These are phyloP conservation scores for Fragum whitleyi DNA, from an alignment of 2,888 invertebrate species.

Conservation along the genomic window DNA sequence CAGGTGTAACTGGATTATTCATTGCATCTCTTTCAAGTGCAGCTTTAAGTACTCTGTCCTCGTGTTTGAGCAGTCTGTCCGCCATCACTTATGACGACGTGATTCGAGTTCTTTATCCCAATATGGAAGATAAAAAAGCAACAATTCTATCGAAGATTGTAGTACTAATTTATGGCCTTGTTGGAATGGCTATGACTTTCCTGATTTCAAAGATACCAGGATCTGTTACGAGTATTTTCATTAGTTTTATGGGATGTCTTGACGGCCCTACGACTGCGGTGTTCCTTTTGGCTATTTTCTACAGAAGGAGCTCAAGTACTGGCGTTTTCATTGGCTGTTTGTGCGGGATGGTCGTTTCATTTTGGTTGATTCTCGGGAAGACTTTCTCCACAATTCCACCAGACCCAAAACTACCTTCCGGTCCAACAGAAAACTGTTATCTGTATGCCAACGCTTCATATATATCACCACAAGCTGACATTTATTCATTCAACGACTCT, in stretches of 20 bases:
- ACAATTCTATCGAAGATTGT: constrained; percentile 25
- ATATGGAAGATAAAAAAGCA: constrained; percentile 12
- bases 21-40: constrained; percentile 52
- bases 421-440: constrained; percentile 26
- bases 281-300: constrained; percentile 35
- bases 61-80: constrained; percentile 23
- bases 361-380: constrained; percentile 37
- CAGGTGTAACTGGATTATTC: constrained; percentile 52
- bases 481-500: background rate
- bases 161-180: constrained; percentile 20
- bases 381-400: constrained; percentile 18
- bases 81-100: constrained; percentile 31
- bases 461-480: background rate
- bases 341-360: constrained; percentile 29
- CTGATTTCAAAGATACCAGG: constrained; percentile 38
- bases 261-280: constrained; percentile 41
- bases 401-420: constrained; percentile 13
- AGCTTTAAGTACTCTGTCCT: constrained; percentile 52
- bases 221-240: constrained; percentile 24
- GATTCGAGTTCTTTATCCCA: constrained; percentile 21
- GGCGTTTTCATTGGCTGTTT: constrained; percentile 34
- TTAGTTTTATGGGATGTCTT: constrained; percentile 29
- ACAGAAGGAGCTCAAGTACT: constrained; percentile 32
- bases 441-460: background rate
- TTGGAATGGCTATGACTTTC: constrained; percentile 36